phyloP scores from a whole-genome alignment of 2,113 vertebrate species.

The Scalopus aquaticus region DNA sequence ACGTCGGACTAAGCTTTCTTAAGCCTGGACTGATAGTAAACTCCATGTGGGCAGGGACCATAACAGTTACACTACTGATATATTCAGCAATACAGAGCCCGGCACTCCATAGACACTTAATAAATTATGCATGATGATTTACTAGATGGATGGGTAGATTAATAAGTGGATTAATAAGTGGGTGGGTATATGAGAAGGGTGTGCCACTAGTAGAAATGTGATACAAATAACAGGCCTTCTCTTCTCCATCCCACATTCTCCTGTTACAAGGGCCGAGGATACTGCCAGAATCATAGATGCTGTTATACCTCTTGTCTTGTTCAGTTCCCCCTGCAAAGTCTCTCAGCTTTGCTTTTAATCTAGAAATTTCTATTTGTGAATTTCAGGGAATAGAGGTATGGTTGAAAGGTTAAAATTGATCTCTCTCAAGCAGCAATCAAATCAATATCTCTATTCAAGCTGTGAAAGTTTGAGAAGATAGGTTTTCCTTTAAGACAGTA shows the following conservation, averaged over 20 bases:
- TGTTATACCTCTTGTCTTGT: neutral
- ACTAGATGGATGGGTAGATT: neutral
- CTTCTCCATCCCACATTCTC: neutral
- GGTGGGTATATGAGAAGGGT: neutral
- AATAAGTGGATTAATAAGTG: neutral
- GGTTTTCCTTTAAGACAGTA: neutral
- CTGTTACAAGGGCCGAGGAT: neutral
- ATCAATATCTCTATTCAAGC: neutral
- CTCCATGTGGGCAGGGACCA: neutral
- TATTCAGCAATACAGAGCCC: neutral
- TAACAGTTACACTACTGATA: neutral
- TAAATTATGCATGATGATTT: neutral
- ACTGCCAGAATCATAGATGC: neutral
- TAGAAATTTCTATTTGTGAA: neutral
- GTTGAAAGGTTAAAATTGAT: neutral
- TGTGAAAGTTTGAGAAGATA: neutral
- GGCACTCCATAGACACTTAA: neutral
- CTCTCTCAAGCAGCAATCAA: constrained; percentile 9
- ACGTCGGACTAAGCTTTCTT: neutral
- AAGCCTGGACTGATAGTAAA: neutral
- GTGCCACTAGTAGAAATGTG: neutral
- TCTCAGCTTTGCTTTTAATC: neutral
- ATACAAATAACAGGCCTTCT: neutral
- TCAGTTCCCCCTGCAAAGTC: neutral
- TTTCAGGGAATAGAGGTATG: neutral